Conservation (phyloP, 2,888 invertebrate genomes). For the Patella caerulea region DNA sequence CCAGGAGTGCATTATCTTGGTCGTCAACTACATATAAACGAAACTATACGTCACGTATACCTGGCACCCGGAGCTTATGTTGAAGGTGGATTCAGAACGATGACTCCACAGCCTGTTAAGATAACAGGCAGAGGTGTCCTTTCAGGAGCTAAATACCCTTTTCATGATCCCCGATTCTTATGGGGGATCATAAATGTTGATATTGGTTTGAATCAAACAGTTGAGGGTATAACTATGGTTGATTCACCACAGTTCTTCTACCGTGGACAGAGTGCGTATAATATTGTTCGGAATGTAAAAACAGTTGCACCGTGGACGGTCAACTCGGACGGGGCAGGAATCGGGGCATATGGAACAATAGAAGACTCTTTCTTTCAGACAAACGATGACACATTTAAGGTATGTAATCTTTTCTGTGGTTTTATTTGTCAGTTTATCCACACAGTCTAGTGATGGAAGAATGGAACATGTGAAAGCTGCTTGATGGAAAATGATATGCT, state of each 20-base stretch:
- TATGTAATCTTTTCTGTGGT: background rate
- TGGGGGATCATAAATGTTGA: slow-evolving; percentile 19
- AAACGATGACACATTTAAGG: slow-evolving; percentile 33
- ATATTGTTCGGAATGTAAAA: slow-evolving; percentile 22
- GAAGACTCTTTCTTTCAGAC: slow-evolving; percentile 27
- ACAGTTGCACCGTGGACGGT: slow-evolving; percentile 30
- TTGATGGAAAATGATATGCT: no score
- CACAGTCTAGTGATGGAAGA: no score
- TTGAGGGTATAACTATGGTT: slow-evolving; percentile 24
- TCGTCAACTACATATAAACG: slow-evolving; percentile 24
- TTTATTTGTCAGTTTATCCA: no score
- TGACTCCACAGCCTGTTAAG: slow-evolving; percentile 18
- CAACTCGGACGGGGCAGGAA: slow-evolving; percentile 25
- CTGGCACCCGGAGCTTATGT: slow-evolving; percentile 30
- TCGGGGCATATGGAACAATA: slow-evolving; percentile 23
- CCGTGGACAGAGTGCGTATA: slow-evolving; percentile 11
- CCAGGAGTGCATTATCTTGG: slow-evolving; percentile 23
- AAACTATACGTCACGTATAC: slow-evolving; percentile 24
- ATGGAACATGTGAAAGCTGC: no score
- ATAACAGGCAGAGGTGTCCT: slow-evolving; percentile 29
- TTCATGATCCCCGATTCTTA: slow-evolving; percentile 19
- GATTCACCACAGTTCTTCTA: slow-evolving; percentile 22
- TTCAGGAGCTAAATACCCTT: slow-evolving; percentile 18
- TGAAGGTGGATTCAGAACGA: slow-evolving; percentile 30
- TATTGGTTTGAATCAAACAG: slow-evolving; percentile 18